Evolutionary conservation across 2,113 vertebrate species (phyloP).

Genomic region (Beaufortia kweichowensis): DNA sequence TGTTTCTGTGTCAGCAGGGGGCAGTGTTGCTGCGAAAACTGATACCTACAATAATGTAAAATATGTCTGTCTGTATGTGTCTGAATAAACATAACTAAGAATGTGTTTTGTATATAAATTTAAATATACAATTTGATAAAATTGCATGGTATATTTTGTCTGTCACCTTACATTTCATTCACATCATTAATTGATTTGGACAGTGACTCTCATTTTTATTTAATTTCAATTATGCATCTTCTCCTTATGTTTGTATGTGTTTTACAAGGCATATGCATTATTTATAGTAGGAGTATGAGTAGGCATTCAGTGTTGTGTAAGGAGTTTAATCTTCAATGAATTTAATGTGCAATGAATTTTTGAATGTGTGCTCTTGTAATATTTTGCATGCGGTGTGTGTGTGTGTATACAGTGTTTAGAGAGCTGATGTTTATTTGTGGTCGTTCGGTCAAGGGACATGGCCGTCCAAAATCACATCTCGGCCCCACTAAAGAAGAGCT

Average conservation of each 20-base stretch:
- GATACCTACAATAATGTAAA: not conserved
- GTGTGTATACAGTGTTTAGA: constrained; percentile 62
- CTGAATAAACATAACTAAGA: not conserved
- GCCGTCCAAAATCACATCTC: constrained; percentile 61
- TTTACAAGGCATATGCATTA: not conserved
- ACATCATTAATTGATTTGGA: too few species aligned
- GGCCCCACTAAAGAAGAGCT: constrained; percentile 25
- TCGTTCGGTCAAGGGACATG: constrained; percentile 61
- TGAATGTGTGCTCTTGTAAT: constrained; percentile 7
- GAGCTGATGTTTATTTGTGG: constrained; percentile 70
- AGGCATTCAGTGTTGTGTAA: too few species aligned
- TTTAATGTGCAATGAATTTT: constrained; percentile 29
- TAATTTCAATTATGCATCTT: not conserved
- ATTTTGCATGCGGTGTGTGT: constrained; percentile 35
- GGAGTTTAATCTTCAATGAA: not conserved
- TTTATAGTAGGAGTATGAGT: too few species aligned
- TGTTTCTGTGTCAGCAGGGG: constrained; percentile 47
- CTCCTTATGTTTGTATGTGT: not conserved
- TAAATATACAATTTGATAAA: not conserved
- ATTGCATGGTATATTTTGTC: not conserved
- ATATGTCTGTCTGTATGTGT: not conserved
- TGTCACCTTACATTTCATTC: too few species aligned
- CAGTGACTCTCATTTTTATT: not conserved
- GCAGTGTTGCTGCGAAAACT: constrained; percentile 43
- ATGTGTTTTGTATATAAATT: not conserved